A percentile compares a stretch with the other conserved stretches of the same genome.
Conservation (phyloP, 2,888 invertebrate species). For the Euproctis similis region DNA sequence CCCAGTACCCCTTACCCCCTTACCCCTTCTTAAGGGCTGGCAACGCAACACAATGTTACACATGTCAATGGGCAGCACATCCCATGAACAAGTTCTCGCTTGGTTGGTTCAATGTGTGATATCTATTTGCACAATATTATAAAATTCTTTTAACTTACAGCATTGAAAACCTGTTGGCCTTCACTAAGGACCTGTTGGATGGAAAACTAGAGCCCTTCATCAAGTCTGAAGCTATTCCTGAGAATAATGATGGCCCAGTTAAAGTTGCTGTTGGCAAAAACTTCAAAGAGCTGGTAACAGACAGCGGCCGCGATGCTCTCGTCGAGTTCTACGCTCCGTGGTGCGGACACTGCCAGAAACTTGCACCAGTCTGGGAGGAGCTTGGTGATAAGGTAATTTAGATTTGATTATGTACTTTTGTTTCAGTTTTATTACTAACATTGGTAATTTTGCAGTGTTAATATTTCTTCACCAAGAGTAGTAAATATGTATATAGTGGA, state of each 20-base stretch:
- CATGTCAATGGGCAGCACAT: too few relatives aligned
- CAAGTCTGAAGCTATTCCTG: conserved; percentile 96
- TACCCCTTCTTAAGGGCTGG: too few relatives aligned
- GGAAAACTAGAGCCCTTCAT: conserved; percentile 92
- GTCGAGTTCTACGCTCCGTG: conserved; percentile 99
- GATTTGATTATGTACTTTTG: too few relatives aligned
- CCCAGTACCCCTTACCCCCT: too few relatives aligned
- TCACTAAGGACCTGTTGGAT: conserved; percentile 87
- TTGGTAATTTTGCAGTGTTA: too few relatives aligned
- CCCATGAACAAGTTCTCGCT: too few relatives aligned
- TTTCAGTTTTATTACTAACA: too few relatives aligned
- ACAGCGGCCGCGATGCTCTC: conserved; percentile 93
- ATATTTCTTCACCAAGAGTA: too few relatives aligned
- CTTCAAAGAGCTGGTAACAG: conserved; percentile 94
- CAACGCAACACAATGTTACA: too few relatives aligned
- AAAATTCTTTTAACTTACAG: conserved; percentile 62
- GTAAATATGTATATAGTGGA: neutral
- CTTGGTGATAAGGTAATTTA: conserved; percentile 89
- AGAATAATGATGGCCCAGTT: conserved; percentile 86
- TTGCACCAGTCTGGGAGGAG: conserved; percentile 95
- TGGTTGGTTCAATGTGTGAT: too few relatives aligned
- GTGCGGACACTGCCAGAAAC: conserved; percentile 99
- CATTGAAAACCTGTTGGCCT: conserved; percentile 87
- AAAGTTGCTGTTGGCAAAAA: conserved; percentile 96
- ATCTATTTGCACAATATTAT: too few relatives aligned